phyloP scores from a whole-genome alignment of 1,140 invertebrate species.

The Meloidogyne chitwoodi region DNA sequence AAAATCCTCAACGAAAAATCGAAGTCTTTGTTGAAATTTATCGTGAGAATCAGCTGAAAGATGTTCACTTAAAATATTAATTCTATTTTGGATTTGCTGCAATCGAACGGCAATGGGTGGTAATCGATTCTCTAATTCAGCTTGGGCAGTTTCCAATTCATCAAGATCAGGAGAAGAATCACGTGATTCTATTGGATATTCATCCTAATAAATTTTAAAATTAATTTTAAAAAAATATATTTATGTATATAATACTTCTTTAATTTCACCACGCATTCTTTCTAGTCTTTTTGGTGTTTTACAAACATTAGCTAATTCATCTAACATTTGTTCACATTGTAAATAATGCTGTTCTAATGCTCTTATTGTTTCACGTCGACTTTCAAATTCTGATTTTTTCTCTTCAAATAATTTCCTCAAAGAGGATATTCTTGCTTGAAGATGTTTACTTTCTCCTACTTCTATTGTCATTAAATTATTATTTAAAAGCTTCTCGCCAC shows the following conservation, averaged over 20 bases:
- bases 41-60: conserved; percentile 23
- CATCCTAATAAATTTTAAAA: neutral
- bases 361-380: conserved; percentile 5
- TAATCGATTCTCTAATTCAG: conserved; percentile 31
- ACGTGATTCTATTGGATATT: neutral
- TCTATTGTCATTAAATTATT: conserved; percentile 48
- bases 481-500: conserved; percentile 33
- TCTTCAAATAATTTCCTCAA: conserved; percentile 17
- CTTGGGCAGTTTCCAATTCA: conserved; percentile 37
- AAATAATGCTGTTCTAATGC: conserved; percentile 24
- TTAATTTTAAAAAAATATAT: neutral
- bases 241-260: neutral
- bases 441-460: conserved; percentile 40
- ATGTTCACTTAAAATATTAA: conserved; percentile 21
- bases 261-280: neutral
- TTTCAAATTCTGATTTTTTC: conserved; percentile 20
- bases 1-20: conserved; percentile 29
- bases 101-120: conserved; percentile 38
- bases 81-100: conserved; percentile 39
- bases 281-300: neutral
- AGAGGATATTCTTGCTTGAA: conserved; percentile 17
- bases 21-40: conserved; percentile 20
- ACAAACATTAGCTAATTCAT: conserved; percentile 19
- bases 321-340: conserved; percentile 32
- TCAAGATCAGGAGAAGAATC: conserved; percentile 41